phyloP scores from a whole-genome alignment of 2,888 invertebrate species.

The Acronicta alni region DNA sequence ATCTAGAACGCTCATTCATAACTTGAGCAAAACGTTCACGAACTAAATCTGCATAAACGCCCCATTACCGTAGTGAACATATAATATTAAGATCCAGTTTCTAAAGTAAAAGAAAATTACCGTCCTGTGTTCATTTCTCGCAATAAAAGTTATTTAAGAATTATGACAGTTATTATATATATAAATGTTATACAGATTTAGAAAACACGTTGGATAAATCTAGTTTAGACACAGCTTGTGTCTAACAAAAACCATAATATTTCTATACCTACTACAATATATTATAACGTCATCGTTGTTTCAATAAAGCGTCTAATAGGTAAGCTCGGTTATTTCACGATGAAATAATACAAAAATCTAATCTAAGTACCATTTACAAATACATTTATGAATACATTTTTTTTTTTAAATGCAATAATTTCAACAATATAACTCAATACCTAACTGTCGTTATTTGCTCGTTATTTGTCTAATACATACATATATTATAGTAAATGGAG shows the following conservation, averaged over 20 bases:
- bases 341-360: too few relatives aligned
- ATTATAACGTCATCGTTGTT: too few relatives aligned
- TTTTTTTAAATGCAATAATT: too few relatives aligned
- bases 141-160: conserved; percentile 28
- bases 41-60: conserved; percentile 83
- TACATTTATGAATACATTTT: too few relatives aligned
- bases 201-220: conserved; percentile 17
- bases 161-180: conserved; percentile 29
- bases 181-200: conserved; percentile 12
- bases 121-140: conserved; percentile 34
- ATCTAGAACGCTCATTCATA: conserved; percentile 82
- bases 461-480: too few relatives aligned
- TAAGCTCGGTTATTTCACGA: too few relatives aligned
- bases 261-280: too few relatives aligned
- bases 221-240: conserved; percentile 19
- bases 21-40: conserved; percentile 75
- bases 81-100: conserved; percentile 70
- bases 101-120: conserved; percentile 64
- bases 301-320: too few relatives aligned
- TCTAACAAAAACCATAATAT: conserved; percentile 6
- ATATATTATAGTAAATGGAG: too few relatives aligned
- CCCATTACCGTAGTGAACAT: conserved; percentile 74
- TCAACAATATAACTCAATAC: too few relatives aligned
- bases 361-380: too few relatives aligned
- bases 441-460: too few relatives aligned